Evolutionary conservation across 2,888 invertebrate genomes (phyloP), one percentile per base, ranked within the genome.

Genomic region (Aspidiotus destructor): DNA sequence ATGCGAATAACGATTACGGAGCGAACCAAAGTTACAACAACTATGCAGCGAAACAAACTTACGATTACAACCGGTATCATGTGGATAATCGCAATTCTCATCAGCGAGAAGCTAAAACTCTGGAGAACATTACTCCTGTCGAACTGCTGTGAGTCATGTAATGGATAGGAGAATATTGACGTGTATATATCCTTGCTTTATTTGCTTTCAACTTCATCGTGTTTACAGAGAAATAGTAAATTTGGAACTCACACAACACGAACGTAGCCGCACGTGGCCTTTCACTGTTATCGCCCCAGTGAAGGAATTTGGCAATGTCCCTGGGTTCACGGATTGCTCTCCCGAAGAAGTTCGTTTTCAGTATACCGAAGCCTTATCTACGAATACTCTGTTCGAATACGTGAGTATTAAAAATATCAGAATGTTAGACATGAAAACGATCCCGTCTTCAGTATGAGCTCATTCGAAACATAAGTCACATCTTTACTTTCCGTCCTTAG

Each of bases 331-430:
- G 2, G 65, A 65, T 44, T 65, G 44, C 10, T 65, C 65, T 9
- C 65, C 65, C 10, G 65, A 65, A 44, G 65, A 65, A 65, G 42
- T 65, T 8, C 55, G 65, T 57, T 13, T 42, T 15, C 65, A 65
- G 28, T 65, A 55, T 42, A 57, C 55, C 16, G 55, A 16, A 17
- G 55, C 65, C 17, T 42, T 42, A 13, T 44, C 13, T 16, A 65
- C 15, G 7, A 65, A 65, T 58, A 40, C 65, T 28, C 40, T 65
- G 3, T 54, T 54, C 8, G 65, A 65, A 44, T 65, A 42, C 17
- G 65, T 65, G 40, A 44, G 65, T 65, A n/a, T 17, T 7, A 48
- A 48, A n/a, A 28, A 28, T 28, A 5, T 28, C 5, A n/a, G n/a
- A n/a, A n/a, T n/a, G n/a, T n/a, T n/a, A n/a, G 28, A 28, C 2